Base-by-base conservation (phyloP, 1,140 invertebrate genomes). In the Drosophila mojavensis region DNA sequence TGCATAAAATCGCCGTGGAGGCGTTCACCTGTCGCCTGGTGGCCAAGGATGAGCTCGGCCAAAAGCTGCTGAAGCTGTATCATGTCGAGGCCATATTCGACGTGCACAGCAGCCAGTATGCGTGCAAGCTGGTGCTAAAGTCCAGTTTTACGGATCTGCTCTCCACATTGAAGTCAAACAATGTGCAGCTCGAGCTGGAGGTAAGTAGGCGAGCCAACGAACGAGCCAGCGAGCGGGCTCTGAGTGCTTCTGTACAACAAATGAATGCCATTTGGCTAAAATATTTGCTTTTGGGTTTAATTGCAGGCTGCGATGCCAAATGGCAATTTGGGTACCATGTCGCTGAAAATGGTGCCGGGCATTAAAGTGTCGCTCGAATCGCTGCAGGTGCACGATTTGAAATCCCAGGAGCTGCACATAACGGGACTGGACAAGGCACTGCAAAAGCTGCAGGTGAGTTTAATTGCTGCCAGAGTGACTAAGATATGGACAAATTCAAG, bases 401-500 rank as follows among this genome's bases (percentile, higher is more conserved):
- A 81, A 39, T 59, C 92, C 17, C 91, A 92, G 58, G 91, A 91
- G 48, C 55, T 92, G 55, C 81, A 84, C 39, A 75, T 92, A 56
- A 92, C 79, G 58, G 92, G 92, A 39, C 64, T 92, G 55, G 91
- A 92, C 51, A 92, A 86, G 69, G 79, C 91, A 26, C 56, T 92
- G n/a, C 81, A 90, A 59, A 91, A 84, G 58, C 70, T 92, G 54
- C 79, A 92, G 91, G 91, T 92, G 51, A 81, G 91, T 81, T 41
- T 15, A 7, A 15, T 53, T 63, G 13, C 13, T 53, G n/a, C 0
- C 2, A 36, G 36, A 13, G 4, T 11, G 36, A 39, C 36, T 4
- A 13, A 39, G 43, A 15, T n/a, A 43, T 10, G 39, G 7, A 13
- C 41, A 13, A 43, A 43, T 43, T 43, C n/a, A 11, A 30, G 28